Conservation (phyloP, 1,140 invertebrate genomes). For the Ruditapes philippinarum region DNA sequence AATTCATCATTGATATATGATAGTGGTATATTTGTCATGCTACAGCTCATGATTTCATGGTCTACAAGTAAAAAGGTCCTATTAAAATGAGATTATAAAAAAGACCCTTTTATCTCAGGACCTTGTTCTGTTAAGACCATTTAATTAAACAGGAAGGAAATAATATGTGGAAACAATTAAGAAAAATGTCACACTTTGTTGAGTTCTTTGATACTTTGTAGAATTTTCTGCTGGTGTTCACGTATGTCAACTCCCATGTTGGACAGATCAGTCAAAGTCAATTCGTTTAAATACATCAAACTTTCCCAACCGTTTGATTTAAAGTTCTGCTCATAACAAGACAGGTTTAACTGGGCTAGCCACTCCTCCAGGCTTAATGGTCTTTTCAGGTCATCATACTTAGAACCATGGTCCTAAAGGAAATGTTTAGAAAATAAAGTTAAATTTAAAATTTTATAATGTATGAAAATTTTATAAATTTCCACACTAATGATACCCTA, state of each 20-base stretch:
- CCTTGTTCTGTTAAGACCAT: no score
- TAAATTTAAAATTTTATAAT: no score
- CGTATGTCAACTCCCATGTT: constrained; percentile 95
- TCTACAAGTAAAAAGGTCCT: no score
- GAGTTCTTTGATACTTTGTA: constrained; percentile 85
- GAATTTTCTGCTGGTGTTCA: constrained; percentile 94
- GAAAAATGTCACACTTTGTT: constrained; percentile 54
- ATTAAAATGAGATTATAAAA: no score
- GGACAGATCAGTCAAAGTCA: constrained; percentile 95
- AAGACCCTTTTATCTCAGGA: no score
- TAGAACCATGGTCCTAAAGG: neutral
- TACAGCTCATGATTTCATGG: no score
- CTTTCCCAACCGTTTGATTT: constrained; percentile 97
- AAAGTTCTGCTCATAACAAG: constrained; percentile 92
- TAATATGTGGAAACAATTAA: neutral
- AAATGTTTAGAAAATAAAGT: neutral
- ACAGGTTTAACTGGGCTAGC: constrained; percentile 76
- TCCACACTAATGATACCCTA: no score
- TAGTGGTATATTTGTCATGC: no score
- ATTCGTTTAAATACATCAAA: constrained; percentile 95
- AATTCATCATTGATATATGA: no score
- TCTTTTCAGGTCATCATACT: constrained; percentile 73
- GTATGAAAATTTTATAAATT: no score
- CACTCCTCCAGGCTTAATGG: constrained; percentile 77
- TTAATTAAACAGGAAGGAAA: no score